Percentiles rank a stretch among this genome's conserved stretches.
Conservation (phyloP, 2,888 invertebrate genomes). For the Philonicus albiceps region DNA sequence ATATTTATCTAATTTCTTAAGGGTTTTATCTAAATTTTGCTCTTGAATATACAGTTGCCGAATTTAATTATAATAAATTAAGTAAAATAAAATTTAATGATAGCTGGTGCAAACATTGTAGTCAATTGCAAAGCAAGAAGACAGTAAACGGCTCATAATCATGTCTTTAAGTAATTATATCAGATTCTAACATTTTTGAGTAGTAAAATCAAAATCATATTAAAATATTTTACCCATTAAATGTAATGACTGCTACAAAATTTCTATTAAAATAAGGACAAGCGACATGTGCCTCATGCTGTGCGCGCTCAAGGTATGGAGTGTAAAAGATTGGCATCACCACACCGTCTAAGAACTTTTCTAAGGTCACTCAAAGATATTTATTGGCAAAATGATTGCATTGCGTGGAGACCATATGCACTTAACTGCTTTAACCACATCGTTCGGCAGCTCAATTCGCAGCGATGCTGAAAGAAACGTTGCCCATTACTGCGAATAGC, state of each 20-base stretch:
- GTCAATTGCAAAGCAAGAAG: not conserved
- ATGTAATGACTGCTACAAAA: not conserved
- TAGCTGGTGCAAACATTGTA: not conserved
- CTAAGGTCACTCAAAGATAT: not conserved
- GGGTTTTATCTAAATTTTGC: not conserved
- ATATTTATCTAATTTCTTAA: not conserved
- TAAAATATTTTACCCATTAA: not conserved
- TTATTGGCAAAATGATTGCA: not conserved
- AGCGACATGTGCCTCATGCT: not conserved
- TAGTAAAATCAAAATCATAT: not conserved
- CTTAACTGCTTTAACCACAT: not conserved
- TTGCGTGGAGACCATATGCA: not conserved
- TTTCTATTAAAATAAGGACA: not conserved
- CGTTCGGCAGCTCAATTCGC: not conserved
- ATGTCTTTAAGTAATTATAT: no score
- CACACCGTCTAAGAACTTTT: not conserved
- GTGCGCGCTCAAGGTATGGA: not conserved
- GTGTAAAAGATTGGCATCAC: not conserved
- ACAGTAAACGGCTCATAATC: not conserved
- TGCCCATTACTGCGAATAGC: not conserved
- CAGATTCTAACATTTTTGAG: not conserved
- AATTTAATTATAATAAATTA: not conserved
- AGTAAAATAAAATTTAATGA: not conserved
- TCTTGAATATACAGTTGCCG: not conserved
- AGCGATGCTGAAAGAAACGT: not conserved